phyloP scores from a whole-genome alignment of 2,113 vertebrate genomes.

The Percopsis transmontana region DNA sequence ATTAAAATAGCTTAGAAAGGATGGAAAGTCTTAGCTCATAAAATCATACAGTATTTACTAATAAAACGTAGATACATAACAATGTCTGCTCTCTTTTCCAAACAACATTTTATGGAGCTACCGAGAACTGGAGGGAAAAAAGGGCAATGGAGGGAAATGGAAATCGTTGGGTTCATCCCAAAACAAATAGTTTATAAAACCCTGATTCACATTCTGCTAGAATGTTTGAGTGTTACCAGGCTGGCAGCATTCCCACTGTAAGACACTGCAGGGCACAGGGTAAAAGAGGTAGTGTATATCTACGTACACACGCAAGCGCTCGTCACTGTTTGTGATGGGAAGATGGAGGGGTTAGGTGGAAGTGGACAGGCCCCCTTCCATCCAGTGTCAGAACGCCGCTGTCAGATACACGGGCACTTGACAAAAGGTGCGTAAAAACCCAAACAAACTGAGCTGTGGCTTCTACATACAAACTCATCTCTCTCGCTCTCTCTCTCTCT shows the following conservation, averaged over 20 bases:
- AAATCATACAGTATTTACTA: conserved; percentile 46
- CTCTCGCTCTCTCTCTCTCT: conserved; percentile 3
- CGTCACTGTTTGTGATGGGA: no score
- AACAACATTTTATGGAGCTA: conserved; percentile 42
- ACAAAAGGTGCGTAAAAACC: conserved; percentile 64
- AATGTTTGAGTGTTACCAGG: conserved; percentile 25
- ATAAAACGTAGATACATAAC: conserved; percentile 39
- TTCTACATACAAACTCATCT: not conserved
- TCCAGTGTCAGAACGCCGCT: conserved; percentile 15
- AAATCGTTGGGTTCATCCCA: conserved; percentile 32
- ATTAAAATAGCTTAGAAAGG: conserved; percentile 16
- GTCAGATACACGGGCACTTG: conserved; percentile 43
- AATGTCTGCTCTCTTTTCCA: conserved; percentile 47
- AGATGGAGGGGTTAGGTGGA: not conserved
- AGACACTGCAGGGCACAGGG: not conserved
- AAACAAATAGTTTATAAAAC: conserved; percentile 39
- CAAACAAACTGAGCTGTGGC: conserved; percentile 28
- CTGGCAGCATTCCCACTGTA: not conserved
- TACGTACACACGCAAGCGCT: no score
- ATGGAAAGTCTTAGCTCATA: conserved; percentile 40
- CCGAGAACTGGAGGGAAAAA: conserved; percentile 8
- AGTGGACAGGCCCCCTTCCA: not conserved
- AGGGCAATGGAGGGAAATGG: conserved; percentile 17
- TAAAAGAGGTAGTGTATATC: no score
- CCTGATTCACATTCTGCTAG: conserved; percentile 26